Percentiles rank a stretch among this genome's conserved stretches.
phyloP scores from a whole-genome alignment of 2,797 vertebrate genomes.

The Potorous gilbertii region DNA sequence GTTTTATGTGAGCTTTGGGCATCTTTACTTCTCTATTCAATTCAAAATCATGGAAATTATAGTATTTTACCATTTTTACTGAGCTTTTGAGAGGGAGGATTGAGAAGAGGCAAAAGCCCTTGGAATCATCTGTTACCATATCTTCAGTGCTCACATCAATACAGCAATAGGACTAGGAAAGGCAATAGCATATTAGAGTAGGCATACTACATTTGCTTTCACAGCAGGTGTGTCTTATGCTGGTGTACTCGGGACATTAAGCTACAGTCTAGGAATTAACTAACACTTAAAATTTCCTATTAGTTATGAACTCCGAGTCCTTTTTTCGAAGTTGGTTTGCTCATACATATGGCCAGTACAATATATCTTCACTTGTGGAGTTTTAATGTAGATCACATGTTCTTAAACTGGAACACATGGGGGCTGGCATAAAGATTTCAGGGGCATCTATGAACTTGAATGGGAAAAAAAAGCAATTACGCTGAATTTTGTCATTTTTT shows the following conservation, averaged over 20 bases:
- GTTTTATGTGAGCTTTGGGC: neutral
- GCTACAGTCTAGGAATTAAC: neutral
- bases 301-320: slow-evolving; percentile 14
- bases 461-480: neutral
- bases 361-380: neutral
- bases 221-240: neutral
- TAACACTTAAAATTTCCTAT: slow-evolving; percentile 40
- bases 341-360: slow-evolving; percentile 51
- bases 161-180: neutral
- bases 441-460: neutral
- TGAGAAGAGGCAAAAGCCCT: neutral
- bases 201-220: neutral
- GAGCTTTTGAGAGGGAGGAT: neutral
- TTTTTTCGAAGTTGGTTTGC: slow-evolving; percentile 24
- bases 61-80: neutral
- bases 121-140: neutral
- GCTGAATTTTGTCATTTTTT: neutral
- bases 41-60: slow-evolving; percentile 38
- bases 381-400: neutral
- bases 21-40: neutral
- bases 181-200: neutral
- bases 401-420: neutral
- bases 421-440: neutral
- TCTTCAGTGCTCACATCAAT: neutral
- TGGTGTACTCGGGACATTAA: slow-evolving; percentile 19